These are phyloP conservation scores for Ptychochromis oligacanthus DNA, from an alignment of 2,113 vertebrate species.

Conservation along the genomic window DNA sequence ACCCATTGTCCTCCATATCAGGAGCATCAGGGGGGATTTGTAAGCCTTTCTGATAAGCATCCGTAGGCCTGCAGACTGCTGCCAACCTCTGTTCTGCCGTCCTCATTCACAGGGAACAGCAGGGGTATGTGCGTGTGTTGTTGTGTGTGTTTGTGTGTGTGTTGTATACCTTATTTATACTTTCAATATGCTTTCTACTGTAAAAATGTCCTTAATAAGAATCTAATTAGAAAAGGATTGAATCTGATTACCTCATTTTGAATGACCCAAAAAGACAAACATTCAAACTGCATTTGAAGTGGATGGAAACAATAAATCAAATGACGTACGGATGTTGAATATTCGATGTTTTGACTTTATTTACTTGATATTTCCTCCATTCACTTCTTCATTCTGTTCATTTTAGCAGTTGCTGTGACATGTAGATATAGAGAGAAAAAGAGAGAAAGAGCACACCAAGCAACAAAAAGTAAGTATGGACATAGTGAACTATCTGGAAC, in stretches of 20 bases:
- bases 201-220: not conserved
- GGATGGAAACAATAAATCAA: too few species aligned
- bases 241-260: not conserved
- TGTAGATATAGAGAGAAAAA: not conserved
- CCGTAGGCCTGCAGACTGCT: conserved; percentile 62
- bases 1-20: conserved; percentile 80
- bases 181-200: not conserved
- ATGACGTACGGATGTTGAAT: too few species aligned
- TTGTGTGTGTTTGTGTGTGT: conserved; percentile 24
- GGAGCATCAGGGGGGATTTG: conserved; percentile 74
- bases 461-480: too few species aligned
- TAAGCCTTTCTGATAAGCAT: conserved; percentile 76
- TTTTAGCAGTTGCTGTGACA: rapidly evolving
- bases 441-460: not conserved
- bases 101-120: conserved; percentile 68
- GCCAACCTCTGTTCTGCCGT: conserved; percentile 74
- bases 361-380: not conserved
- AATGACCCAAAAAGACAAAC: not conserved
- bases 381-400: not conserved
- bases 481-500: too few species aligned
- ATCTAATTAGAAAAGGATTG: not conserved
- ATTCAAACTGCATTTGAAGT: too few species aligned
- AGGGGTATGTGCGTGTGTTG: conserved; percentile 36
- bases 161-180: not conserved
- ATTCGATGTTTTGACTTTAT: not conserved